Conservation (phyloP, 2,888 invertebrate species). For the Catocala fraxini region DNA sequence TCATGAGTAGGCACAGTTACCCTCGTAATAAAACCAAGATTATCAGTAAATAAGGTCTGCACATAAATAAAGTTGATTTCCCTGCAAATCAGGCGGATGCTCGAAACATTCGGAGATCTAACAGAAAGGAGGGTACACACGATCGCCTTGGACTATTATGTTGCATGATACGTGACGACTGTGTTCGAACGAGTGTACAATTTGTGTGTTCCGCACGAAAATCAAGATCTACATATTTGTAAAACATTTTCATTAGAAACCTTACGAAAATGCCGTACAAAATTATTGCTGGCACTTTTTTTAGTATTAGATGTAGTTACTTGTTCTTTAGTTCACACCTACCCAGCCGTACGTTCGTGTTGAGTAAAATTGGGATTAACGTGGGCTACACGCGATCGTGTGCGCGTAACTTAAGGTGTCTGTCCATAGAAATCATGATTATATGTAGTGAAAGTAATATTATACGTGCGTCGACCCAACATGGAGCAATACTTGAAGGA, state of each 20-base stretch:
- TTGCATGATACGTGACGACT: constrained; percentile 36
- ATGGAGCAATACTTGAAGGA: constrained; percentile 67
- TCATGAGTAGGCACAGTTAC: constrained; percentile 49
- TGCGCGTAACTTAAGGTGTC: constrained; percentile 26
- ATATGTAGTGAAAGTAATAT: constrained; percentile 58
- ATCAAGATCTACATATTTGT: constrained; percentile 23
- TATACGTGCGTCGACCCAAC: constrained; percentile 64
- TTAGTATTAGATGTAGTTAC: constrained; percentile 13
- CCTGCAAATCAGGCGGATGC: constrained; percentile 46
- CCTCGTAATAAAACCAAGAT: constrained; percentile 51
- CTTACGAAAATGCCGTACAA: not conserved
- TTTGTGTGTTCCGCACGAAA: constrained; percentile 29
- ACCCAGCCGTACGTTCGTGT: constrained; percentile 20
- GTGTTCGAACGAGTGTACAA: constrained; percentile 31
- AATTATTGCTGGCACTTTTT: constrained; percentile 15
- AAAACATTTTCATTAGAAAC: constrained; percentile 18
- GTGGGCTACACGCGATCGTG: constrained; percentile 27
- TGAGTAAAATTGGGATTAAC: constrained; percentile 28
- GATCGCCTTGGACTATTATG: constrained; percentile 26
- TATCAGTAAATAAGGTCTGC: constrained; percentile 51
- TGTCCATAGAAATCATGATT: constrained; percentile 45
- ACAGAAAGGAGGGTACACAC: constrained; percentile 36
- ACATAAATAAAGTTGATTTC: constrained; percentile 49
- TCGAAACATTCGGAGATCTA: constrained; percentile 36
- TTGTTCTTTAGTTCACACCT: constrained; percentile 25